Evolutionary conservation across 1,140 invertebrate species (phyloP).

Genomic region (Tetragonula clypearis): DNA sequence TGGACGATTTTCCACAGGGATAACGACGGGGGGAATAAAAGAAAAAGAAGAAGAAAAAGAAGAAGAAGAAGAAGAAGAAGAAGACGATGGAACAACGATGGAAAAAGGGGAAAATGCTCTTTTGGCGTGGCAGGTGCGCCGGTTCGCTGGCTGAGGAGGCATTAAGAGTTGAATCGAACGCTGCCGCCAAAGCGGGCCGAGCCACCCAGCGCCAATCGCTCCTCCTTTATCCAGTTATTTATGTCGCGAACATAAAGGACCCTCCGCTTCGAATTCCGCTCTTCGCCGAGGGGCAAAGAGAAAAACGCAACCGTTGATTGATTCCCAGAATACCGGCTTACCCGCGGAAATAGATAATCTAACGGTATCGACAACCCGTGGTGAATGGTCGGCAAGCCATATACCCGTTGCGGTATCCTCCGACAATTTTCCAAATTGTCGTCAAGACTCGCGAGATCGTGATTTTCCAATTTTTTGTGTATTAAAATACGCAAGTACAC

Average conservation of each 20-base stretch:
- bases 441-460: no score
- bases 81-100: neutral
- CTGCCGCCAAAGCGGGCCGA: slow-evolving; percentile 48
- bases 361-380: slow-evolving; percentile 50
- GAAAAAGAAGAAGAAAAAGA: slow-evolving; percentile 40
- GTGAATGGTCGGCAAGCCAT: neutral
- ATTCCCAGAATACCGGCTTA: slow-evolving; percentile 63
- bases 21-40: neutral
- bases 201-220: slow-evolving; percentile 59
- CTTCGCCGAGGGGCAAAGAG: neutral
- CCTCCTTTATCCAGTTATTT: slow-evolving; percentile 76
- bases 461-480: no score
- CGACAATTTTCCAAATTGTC: no score
- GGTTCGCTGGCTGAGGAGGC: slow-evolving; percentile 62
- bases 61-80: neutral
- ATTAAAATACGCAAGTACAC: no score
- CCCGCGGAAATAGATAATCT: slow-evolving; percentile 57
- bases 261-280: slow-evolving; percentile 49
- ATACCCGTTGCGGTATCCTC: no score
- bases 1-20: slow-evolving; percentile 23
- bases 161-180: slow-evolving; percentile 78
- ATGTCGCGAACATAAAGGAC: slow-evolving; percentile 72
- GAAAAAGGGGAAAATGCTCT: slow-evolving; percentile 43
- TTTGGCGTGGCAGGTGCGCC: slow-evolving; percentile 69
- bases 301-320: slow-evolving; percentile 61